Percentiles rank a stretch among this genome's conserved stretches.
These are phyloP conservation scores for Pardosa pseudoannulata DNA, from an alignment of 2,888 invertebrate genomes.

Conservation along the genomic window DNA sequence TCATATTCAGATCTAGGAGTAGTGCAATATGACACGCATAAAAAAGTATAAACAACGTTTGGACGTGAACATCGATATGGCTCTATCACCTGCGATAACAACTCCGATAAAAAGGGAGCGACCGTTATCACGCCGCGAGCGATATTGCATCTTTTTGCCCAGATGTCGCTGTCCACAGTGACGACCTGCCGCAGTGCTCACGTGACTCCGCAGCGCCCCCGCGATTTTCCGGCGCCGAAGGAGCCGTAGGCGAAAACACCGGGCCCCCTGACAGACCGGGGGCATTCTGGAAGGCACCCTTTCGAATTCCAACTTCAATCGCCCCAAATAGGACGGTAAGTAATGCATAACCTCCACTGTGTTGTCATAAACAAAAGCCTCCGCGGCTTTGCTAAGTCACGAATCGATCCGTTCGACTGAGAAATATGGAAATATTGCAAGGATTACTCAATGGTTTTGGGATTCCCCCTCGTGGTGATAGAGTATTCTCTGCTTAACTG, in stretches of 20 bases:
- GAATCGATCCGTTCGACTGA: too few relatives aligned
- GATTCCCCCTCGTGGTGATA: too few relatives aligned
- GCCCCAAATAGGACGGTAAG: background rate
- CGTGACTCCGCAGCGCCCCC: constrained; percentile 70
- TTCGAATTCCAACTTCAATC: background rate
- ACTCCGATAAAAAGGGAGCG: constrained; percentile 8
- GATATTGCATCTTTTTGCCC: background rate
- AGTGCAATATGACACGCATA: too few relatives aligned
- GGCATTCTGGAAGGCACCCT: background rate
- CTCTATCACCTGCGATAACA: background rate
- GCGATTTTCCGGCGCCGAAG: constrained; percentile 43
- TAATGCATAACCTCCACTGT: background rate
- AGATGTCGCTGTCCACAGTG: constrained; percentile 41
- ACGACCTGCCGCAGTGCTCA: constrained; percentile 67
- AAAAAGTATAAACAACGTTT: background rate
- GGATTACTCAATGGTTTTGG: too few relatives aligned
- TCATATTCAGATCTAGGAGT: too few relatives aligned
- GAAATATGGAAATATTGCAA: too few relatives aligned
- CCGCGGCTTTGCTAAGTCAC: too few relatives aligned
- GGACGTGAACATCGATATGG: background rate
- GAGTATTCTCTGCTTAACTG: too few relatives aligned
- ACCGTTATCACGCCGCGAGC: background rate
- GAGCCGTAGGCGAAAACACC: constrained; percentile 24
- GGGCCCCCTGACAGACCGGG: constrained; percentile 24
- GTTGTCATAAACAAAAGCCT: background rate